phyloP scores from a whole-genome alignment of 1,140 invertebrate genomes.

The Neelides sp. region DNA sequence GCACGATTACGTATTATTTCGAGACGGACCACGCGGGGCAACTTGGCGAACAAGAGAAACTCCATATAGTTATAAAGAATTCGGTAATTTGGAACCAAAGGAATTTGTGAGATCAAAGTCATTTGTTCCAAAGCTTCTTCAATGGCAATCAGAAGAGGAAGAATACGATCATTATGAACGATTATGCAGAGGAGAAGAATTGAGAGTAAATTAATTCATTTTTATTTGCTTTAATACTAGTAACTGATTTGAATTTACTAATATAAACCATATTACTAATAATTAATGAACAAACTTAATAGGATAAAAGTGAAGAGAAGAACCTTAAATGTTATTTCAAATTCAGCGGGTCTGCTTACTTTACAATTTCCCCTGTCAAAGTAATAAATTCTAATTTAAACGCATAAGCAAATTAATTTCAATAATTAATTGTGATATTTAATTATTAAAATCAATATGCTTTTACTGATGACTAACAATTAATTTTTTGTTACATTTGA shows the following conservation, averaged over 20 bases:
- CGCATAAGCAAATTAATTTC: too few species aligned
- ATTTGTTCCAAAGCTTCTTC: constrained; percentile 32
- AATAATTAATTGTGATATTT: too few species aligned
- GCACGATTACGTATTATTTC: constrained; percentile 30
- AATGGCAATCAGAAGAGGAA: constrained; percentile 32
- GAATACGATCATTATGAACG: constrained; percentile 39
- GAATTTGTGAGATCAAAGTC: constrained; percentile 19
- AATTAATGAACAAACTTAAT: neutral
- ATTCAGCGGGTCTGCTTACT: constrained; percentile 35
- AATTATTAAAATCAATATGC: too few species aligned
- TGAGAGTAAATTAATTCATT: constrained; percentile 26
- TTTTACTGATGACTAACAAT: too few species aligned
- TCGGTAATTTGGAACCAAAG: too few species aligned
- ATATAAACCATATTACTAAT: neutral
- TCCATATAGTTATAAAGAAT: constrained; percentile 30
- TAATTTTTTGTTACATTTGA: too few species aligned
- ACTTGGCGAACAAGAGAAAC: constrained; percentile 33
- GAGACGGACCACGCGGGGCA: constrained; percentile 31
- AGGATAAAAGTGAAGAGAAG: neutral
- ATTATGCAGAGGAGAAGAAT: constrained; percentile 33
- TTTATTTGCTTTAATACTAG: too few species aligned
- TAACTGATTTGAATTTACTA: too few species aligned
- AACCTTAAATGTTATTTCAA: constrained; percentile 37
- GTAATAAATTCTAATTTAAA: constrained; percentile 2
- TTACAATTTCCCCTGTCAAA: constrained; percentile 39